Evolutionary conservation across 2,797 vertebrate species (phyloP), one percentile per base, ranked within the genome.

Genomic region (Nannoperca obscura): DNA sequence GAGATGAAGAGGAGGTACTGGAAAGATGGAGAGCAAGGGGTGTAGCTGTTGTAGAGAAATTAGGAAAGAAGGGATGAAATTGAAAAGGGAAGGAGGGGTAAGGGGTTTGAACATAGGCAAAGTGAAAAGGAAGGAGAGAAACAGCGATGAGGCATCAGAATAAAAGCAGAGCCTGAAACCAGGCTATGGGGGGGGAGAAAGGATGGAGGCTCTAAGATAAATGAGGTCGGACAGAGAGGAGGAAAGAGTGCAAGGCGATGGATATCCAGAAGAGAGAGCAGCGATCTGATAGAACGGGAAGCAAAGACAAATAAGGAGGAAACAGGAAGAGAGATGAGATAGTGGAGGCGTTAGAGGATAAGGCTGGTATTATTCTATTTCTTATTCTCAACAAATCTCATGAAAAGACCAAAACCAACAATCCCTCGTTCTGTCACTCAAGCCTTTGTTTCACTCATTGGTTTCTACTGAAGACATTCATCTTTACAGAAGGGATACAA

Each of bases 141-240:
- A 42, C 1, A 0, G 59, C 59, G 61, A 82, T 59, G 64, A 85
- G 49, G 60, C 69, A 65, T 63, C 22, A 49, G 60, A 78, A 69
- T 78, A 63, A 67, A 70, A 66, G 52, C 54, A 63, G 68, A 76
- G 57, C 52, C 74, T 58, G 67, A 65, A 63, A 76, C 24, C 70
- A 60, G 78, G 69, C 80, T 80, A 78, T 84, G 67, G 73, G 79
- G 86, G 76, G 85, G 60, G 22, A 64, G 70, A 57, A 36, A 65
- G 72, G 36, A 58, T 5, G 71, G 74, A 79, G 85, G 66, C 76
- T 78, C 42, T 68, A 76, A 84, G 79, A 90, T 78, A 83, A 89
- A 91, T 76, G 68, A 89, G 84, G 74, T 75, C 38, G 13, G 81
- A 87, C 71, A 78, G 55, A 69, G 66, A 75, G 66, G 71, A 78